Evolutionary conservation across 2,797 vertebrate species (phyloP), one percentile per base, ranked within the genome.

Genomic region (Phoeniculus purpureus): DNA sequence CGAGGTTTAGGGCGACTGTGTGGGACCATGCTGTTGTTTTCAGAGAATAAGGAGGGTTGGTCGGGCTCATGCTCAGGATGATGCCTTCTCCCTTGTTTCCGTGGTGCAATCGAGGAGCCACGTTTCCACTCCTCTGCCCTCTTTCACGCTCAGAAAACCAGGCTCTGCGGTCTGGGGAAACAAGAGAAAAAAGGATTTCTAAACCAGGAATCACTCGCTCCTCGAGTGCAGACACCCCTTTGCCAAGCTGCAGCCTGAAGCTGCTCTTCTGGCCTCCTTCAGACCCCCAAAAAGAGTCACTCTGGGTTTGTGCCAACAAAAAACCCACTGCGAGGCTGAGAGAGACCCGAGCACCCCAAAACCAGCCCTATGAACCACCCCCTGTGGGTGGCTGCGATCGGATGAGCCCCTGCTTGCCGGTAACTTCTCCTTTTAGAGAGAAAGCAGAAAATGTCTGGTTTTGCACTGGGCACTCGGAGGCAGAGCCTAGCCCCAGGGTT

Each of bases 61-160:
- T 65, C 34, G 14, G 52, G 55, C 52, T 72, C 60, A 47, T 80
- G 87, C 61, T 73, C 43, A 0, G 73, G 15, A 2, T 4, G 54
- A n/a, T 3, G 48, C 37, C 65, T 59, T 68, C 73, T 67, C 48
- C 37, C 58, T 47, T 18, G 34, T 61, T 88, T 81, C 48, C 6
- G 11, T 43, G 72, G 55, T 43, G 40, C 50, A 87, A 91, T 43
- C 43, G 61, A 1, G 7, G 32, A 9, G 58, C 54, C 1, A 37
- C 22, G 3, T 78, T 94, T 93, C 84, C 31, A 23, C 83, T 91
- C 51, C 62, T 92, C 87, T 87, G 82, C 89, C 26, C 26, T 83
- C 89, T 82, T 89, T 90, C 74, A 47, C 14, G 56, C 52, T 73
- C 16, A 4, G 29, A 32, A 70, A 91, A 71, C 15, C 7, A 18